phyloP scores from a whole-genome alignment of 2,113 vertebrate species.

The Irena cyanogastra region DNA sequence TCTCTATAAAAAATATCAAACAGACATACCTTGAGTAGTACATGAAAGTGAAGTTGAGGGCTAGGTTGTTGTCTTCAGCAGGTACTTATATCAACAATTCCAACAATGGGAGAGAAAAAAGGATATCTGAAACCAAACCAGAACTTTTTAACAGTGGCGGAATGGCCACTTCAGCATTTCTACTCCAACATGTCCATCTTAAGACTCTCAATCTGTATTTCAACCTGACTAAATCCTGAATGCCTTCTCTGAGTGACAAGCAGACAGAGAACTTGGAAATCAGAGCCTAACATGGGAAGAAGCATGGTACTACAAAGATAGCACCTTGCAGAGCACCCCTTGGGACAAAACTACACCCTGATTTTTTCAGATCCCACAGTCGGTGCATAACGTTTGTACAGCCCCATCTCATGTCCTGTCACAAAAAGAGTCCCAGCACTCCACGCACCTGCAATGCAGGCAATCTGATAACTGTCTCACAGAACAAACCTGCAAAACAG shows the following conservation, averaged over 20 bases:
- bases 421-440: background rate
- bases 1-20: background rate
- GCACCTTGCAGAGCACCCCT: background rate
- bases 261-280: background rate
- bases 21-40: background rate
- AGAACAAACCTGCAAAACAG: background rate
- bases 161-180: background rate
- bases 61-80: background rate
- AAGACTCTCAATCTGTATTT: background rate
- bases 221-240: background rate
- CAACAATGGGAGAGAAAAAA: background rate
- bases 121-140: background rate
- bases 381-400: background rate
- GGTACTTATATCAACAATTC: background rate
- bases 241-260: background rate
- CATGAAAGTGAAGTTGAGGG: background rate
- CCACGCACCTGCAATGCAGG: background rate
- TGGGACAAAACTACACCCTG: background rate
- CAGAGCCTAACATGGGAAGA: background rate
- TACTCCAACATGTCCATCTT: background rate
- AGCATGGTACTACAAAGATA: background rate
- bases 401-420: background rate
- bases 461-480: background rate
- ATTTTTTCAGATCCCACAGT: background rate
- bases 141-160: accelerated